These are phyloP conservation scores for Poicephalus meyeri DNA, from an alignment of 2,113 vertebrate genomes.

Conservation along the genomic window DNA sequence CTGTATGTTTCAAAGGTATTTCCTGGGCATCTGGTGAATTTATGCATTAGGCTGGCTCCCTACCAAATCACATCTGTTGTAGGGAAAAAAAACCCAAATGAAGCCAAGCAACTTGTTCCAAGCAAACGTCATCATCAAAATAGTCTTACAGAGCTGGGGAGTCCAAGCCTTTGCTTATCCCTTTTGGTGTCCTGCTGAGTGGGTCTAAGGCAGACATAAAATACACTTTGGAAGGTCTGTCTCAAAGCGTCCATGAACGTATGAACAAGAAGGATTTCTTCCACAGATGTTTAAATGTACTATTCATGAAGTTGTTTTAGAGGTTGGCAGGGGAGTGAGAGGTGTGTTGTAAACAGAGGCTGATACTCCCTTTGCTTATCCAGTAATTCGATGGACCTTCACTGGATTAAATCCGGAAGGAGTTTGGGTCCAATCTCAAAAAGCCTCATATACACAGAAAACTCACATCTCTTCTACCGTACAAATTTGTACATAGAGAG, in stretches of 20 bases:
- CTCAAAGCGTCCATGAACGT: background rate
- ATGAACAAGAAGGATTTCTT: background rate
- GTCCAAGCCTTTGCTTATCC: background rate
- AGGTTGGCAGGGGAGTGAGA: background rate
- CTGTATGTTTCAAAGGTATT: background rate
- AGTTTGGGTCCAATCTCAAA: background rate
- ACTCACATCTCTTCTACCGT: background rate
- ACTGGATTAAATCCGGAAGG: background rate
- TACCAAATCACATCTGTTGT: constrained; percentile 24
- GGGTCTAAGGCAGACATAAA: background rate
- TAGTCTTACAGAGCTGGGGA: background rate
- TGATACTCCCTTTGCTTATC: constrained; percentile 3
- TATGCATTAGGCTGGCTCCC: background rate
- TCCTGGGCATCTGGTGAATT: constrained; percentile 39
- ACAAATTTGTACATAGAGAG: background rate
- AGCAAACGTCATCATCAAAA: background rate
- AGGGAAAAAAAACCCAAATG: background rate
- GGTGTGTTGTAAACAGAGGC: background rate
- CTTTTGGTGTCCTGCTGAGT: background rate
- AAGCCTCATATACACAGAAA: background rate
- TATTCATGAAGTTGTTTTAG: background rate
- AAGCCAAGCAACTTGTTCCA: constrained; percentile 18
- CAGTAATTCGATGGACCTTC: background rate
- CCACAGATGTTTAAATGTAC: background rate
- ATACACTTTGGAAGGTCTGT: background rate